Evolutionary conservation across 2,113 vertebrate species (phyloP), one percentile per base, ranked within the genome.

Genomic region (Stigmatopora nigra): DNA sequence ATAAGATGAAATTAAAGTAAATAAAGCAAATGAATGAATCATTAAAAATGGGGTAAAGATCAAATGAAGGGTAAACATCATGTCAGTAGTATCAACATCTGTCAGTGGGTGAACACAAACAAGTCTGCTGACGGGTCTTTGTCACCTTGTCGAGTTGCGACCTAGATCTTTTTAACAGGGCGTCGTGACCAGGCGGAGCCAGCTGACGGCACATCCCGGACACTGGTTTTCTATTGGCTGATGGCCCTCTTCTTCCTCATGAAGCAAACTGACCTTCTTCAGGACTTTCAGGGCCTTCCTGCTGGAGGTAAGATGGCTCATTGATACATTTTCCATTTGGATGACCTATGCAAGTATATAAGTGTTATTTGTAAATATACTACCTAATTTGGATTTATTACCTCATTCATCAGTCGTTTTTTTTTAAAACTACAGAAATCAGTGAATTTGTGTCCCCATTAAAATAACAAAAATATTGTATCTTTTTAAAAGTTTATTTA

Each of bases 291-390:
- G 62, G 61, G 19, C 20, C 13, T 70, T 62, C n/a, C 15, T 3
- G 52, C 17, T 71, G 25, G 67, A 87, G 85, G 85, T 87, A 83
- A 64, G 63, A 41, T 17, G 15, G 8, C 49, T 51, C 49, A 2
- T 6, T 19, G n/a, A 3, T 10, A 19, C 59, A 13, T n/a, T 60
- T 19, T 11, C 25, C 9, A 41, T 10, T 41, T 8, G 38, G 38
- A 41, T 41, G 5, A 41, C 2, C 2, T 41, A 41, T 10, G 38
- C 9, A 41, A 41, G 7, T 41, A 41, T 10, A 41, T 41, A 7
- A 41, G 38, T 41, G 38, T 41, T 41, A 10, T 41, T 41, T 41
- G 38, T 41, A 41, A 41, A 41, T 4, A 38, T 38, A 31, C 25
- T 31, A 31, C 25, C 38, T 41, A 4, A 41, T 41, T 41, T 7